Evolutionary conservation across 2,113 vertebrate species (phyloP), one percentile per base, ranked within the genome.

Genomic region (Ochotona princeps): DNA sequence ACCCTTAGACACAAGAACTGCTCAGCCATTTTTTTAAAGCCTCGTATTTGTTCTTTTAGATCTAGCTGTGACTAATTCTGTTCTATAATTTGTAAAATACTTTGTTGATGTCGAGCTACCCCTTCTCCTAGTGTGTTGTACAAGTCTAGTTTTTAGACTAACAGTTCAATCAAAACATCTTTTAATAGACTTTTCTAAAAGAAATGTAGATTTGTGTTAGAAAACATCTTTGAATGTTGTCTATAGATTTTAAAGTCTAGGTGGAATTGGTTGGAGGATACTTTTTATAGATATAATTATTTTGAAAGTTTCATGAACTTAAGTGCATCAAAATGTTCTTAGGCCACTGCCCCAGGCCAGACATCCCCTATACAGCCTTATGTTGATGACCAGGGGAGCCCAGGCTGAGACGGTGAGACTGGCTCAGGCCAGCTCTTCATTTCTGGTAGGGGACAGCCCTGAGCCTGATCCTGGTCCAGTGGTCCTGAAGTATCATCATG

Each of bases 41-140:
- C 30, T 95, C 96, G 47, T 85, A 44, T 84, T 93, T 38, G 60
- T 96, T 96, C 79, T 97, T 95, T 92, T 66, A 70, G 28, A 32
- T 18, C 12, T 4, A 91, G 20, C 17, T 83, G 60, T 92, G 80
- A 75, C 81, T 11, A 51, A 35, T 80, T 93, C n/a, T 4, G 6
- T 67, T 79, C 38, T 94, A 2, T 23, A 89, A 1, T 61, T 25
- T 90, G 49, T 87, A 91, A 85, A 94, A 3, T 67, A 72, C 83
- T 92, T 69, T 35, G 86, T 44, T 90, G 80, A 1, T 84, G 13
- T 83, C 21, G 66, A 84, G 20, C 78, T 67, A 80, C 0, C 61
- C 30, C 1, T 23, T 94, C 69, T 69, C 23, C 79, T 90, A 26
- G 82, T 83, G 60, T 44, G 18, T 57, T 7, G 57, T 66, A 23